Evolutionary conservation across 2,888 invertebrate genomes (phyloP), one percentile per base, ranked within the genome.

Genomic region (Andrena chrysosceles): DNA sequence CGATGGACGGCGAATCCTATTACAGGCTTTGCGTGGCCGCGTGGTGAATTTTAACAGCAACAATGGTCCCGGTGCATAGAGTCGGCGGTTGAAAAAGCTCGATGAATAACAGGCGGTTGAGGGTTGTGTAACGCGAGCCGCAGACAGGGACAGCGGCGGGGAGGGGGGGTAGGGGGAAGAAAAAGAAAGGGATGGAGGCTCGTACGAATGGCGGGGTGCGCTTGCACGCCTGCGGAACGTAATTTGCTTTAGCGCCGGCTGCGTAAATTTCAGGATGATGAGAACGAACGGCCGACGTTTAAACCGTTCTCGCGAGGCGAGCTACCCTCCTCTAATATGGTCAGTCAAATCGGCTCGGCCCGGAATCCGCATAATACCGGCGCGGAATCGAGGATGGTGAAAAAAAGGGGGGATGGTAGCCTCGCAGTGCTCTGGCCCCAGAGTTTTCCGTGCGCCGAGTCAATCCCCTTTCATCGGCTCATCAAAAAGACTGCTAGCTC

Each of bases 211-310:
- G n/a, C 84, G 77, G 76, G 75, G 76, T 78, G 48, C 56, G 63
- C 84, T 42, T 42, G 81, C 84, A 83, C 85, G 85, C 85, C 69
- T 77, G 81, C 70, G 78, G 80, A 87, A 88, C 86, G 90, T 90
- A 91, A 92, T 92, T 92, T 90, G 87, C 89, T 89, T 88, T 88
- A 87, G 85, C 86, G 81, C 75, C 63, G 79, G 82, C 82, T 77
- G 81, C 89, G 88, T 92, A 92, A 92, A 92, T 92, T 91, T 87
- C 81, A 78, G 81, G 86, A 85, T 89, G 90, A 92, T 90, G 92
- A 90, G 88, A 91, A 91, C 89, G 87, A 89, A 90, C 87, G 91
- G 81, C 75, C 82, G 75, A 62, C 87, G 88, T 86, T 91, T 90
- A 91, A 89, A 85, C 67, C 79, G 82, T 87, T 89, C 83, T 63